Percentiles rank a stretch among this genome's conserved stretches.
These are phyloP conservation scores for Tenodera sinensis DNA, from an alignment of 2,888 invertebrate genomes.

Conservation along the genomic window DNA sequence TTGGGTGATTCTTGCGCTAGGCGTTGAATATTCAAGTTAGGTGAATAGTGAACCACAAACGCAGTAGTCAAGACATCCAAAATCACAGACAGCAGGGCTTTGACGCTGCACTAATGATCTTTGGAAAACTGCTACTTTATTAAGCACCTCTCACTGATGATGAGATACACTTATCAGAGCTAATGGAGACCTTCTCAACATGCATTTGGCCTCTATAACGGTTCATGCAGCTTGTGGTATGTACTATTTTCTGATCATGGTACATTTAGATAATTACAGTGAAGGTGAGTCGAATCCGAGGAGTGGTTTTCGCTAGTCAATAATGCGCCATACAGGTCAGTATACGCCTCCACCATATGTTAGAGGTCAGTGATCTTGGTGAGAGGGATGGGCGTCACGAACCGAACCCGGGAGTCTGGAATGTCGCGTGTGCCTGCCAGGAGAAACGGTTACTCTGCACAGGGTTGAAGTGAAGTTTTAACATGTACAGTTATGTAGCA, in stretches of 20 bases:
- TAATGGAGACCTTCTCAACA: neutral
- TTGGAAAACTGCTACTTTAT: too few species aligned
- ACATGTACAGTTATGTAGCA: neutral
- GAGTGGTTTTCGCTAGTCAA: neutral
- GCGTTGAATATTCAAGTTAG: too few species aligned
- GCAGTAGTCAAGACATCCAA: too few species aligned
- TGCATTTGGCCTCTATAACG: neutral
- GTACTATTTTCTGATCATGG: neutral
- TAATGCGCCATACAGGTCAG: neutral
- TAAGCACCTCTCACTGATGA: too few species aligned
- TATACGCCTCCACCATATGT: neutral
- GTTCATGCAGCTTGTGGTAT: neutral
- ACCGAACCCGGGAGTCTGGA: neutral
- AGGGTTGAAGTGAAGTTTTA: neutral
- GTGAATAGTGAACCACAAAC: too few species aligned
- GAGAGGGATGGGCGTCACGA: neutral
- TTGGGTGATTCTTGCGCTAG: too few species aligned
- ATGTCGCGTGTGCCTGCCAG: neutral
- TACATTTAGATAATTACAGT: neutral
- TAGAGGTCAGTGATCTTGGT: neutral
- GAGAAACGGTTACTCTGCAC: neutral
- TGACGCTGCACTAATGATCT: too few species aligned
- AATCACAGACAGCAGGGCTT: too few species aligned
- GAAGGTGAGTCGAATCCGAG: neutral
- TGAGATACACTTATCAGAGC: neutral